Evolutionary conservation across 2,888 invertebrate species (phyloP), one percentile per base, ranked within the genome.

Genomic region (Alviniconcha strummeri): DNA sequence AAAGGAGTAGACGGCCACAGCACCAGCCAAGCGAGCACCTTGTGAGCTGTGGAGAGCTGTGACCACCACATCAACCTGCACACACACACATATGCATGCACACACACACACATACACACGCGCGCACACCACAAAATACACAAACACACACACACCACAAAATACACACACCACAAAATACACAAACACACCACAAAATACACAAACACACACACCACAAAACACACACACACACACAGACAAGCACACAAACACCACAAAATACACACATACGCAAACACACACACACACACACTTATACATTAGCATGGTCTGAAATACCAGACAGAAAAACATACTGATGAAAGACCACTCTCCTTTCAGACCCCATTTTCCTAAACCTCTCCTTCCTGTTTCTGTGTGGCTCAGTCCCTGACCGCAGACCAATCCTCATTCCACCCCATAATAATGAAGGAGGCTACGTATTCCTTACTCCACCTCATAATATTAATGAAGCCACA

Each of bases 1-100:
- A 69, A 82, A 82, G 6, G 82, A 82, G 56, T 82, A 87, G 11
- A 87, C 81, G 7, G 84, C 85, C 5, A 87, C 80, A 67, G 85
- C 85, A 13, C 87, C 87, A 13, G 87, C 77, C 60, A 87, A 82
- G 52, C 87, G 67, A 11, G 81, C 87, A 5, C 84, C 84, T 8
- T 36, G 56, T n/a, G 86, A 84, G 69, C 85, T 86, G 76, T 87
- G 86, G 52, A 83, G 76, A 8, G 87, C 87, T n/a, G 86, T 85
- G 36, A 86, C 86, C 36, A 87, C 52, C 36, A 86, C 78, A 7
- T 85, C 52, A 13, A 82, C 64, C 86, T 86, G 83, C 36, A 81
- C 36, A 64, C 8, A 36, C 15, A 78, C 36, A 64, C 17, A 57
- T 55, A 75, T 5, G 1, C 64, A 64, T 4, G 4, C 9, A 64